Percentiles rank a stretch among this genome's conserved stretches.
These are phyloP conservation scores for Papilio xuthus DNA, from an alignment of 1,140 invertebrate genomes.

Conservation along the genomic window DNA sequence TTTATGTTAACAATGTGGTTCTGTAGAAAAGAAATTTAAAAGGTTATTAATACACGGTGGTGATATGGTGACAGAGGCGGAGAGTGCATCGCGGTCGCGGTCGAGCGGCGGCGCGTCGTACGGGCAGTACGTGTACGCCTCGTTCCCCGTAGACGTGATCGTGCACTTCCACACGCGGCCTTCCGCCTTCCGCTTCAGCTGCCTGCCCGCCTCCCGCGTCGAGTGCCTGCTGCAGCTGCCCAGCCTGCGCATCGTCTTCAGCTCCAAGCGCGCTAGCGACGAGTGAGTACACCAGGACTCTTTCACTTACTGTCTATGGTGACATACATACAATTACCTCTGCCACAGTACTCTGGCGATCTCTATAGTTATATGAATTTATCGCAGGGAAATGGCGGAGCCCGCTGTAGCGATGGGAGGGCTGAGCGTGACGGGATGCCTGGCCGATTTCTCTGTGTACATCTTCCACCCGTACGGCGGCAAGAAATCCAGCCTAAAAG, in stretches of 20 bases:
- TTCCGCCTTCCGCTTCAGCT: slow-evolving; percentile 97
- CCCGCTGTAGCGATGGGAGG: slow-evolving; percentile 90
- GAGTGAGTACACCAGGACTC: slow-evolving; percentile 73
- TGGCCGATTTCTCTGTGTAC: slow-evolving; percentile 98
- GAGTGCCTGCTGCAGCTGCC: slow-evolving; percentile 98
- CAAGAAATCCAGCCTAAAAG: slow-evolving; percentile 90
- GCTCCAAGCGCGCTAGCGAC: slow-evolving; percentile 92
- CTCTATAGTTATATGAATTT: too few species aligned
- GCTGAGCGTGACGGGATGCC: slow-evolving; percentile 95
- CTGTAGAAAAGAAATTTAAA: too few species aligned
- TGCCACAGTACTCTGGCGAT: too few species aligned
- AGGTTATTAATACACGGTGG: neutral
- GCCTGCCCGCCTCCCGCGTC: slow-evolving; percentile 96
- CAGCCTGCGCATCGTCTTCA: slow-evolving; percentile 96
- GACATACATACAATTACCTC: neutral
- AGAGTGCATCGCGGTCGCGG: slow-evolving; percentile 43
- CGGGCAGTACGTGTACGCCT: slow-evolving; percentile 93
- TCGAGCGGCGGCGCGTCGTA: slow-evolving; percentile 78
- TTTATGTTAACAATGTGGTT: neutral
- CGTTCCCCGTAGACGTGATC: slow-evolving; percentile 99
- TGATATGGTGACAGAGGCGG: slow-evolving; percentile 42
- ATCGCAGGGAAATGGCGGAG: slow-evolving; percentile 82
- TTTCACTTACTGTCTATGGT: neutral
- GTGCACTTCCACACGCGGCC: slow-evolving; percentile 99
- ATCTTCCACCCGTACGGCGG: slow-evolving; percentile 99